Evolutionary conservation across 2,113 vertebrate species (phyloP), one percentile per base, ranked within the genome.

Genomic region (Triplophysa rosa): DNA sequence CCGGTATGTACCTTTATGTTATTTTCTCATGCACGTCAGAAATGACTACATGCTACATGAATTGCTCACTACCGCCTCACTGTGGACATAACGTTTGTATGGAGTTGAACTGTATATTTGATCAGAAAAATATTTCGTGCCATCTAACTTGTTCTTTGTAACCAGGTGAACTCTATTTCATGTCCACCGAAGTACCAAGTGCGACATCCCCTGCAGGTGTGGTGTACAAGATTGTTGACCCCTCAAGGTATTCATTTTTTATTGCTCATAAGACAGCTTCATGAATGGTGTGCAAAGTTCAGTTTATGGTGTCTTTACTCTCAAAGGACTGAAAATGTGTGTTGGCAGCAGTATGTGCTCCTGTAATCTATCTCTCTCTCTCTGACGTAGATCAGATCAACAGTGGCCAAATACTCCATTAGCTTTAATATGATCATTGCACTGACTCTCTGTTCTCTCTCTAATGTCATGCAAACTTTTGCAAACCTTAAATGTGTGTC

Each of bases 121-220:
- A 37, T 58, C 19, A 54, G 17, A 54, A 54, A 13, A 58, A 8
- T 58, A 58, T 19, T 73, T 61, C 1, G 49, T 9, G 16, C 63
- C n/a, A 42, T 14, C 16, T 17, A 23, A 40, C 7, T 9, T 72
- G n/a, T 23, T 12, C 59, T 67, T 59, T n/a, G 9, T 85, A 24
- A 62, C 62, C 59, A 99, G 97, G 97, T 7, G 97, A 98, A 87
- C 90, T 99, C 47, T 99, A 98, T 84, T 98, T 99, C 91, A 92
- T 99, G 93, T 98, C 97, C 0, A 99, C 97, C 0, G 93, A 92
- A 0, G 2, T 95, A 45, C 94, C 97, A 0, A 98, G 95, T 0
- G 94, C 97, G 29, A 95, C 93, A 0, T 94, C 94, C 5, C 87
- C 94, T 0, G 87, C 86, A 0, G 97, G 98, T 59, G 95, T 97